Evolutionary conservation across 2,797 vertebrate genomes (phyloP), one percentile per base, ranked within the genome.

Genomic region (Cephalopachus bancanus): DNA sequence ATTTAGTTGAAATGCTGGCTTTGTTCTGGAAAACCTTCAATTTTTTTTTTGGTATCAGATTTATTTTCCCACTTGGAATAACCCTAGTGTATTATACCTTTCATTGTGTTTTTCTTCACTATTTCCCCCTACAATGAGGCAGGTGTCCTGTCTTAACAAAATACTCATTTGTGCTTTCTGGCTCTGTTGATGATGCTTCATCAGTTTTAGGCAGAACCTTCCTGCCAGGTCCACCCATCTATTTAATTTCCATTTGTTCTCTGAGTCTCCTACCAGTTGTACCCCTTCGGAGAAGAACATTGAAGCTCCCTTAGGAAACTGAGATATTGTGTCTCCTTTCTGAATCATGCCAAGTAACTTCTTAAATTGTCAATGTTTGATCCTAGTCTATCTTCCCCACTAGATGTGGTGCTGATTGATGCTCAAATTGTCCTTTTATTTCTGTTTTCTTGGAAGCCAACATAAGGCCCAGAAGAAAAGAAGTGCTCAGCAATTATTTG

Each of bases 231-330:
- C 51, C 16, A 24, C 15, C 33, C 9, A 65, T 4, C 5, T 57
- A 28, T 79, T 89, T 57, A 57, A 71, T 72, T 93, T 93, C 9
- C 44, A 76, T 60, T 78, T 37, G 37, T 74, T 75, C 16, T 75
- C 51, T 83, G 11, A 24, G 51, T 72, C 5, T 59, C 17, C 53
- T 69, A 80, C 15, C 19, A 88, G 78, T 17, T 24, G 37, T 75
- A 59, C 20, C 11, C 55, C 44, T 87, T 72, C 22, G 10, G 59
- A 62, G n/a, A 14, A 44, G 12, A 84, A 81, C 51, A 33, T 20
- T 19, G 26, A n/a, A 49, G 28, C 24, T 49, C 7, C 83, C 64
- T 8, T 57, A 55, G 11, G 53, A 44, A 76, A 17, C 5, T 62
- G 22, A 78, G 9, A 78, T 78, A 22, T 33, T 55, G 60, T 51